Conservation (phyloP, 2,888 invertebrate genomes). For the Hydropsyche betteni region DNA sequence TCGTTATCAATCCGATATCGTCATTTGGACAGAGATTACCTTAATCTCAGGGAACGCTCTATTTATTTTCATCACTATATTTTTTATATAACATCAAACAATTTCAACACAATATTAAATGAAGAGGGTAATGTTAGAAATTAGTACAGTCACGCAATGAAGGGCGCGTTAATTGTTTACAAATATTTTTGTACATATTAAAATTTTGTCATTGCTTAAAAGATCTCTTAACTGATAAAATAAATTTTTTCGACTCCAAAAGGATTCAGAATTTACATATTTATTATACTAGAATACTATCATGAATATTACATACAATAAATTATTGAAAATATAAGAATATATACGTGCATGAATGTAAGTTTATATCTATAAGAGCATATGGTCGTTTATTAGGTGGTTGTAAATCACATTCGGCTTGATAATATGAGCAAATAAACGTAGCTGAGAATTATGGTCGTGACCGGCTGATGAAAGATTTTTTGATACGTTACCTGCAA, state of each 20-base stretch:
- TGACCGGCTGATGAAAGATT: slow-evolving; percentile 11
- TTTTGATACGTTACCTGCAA: slow-evolving; percentile 5
- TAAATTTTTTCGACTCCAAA: no score
- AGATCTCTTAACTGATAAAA: no score
- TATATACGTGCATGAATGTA: neutral
- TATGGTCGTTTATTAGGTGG: slow-evolving; percentile 43
- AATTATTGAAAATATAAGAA: neutral
- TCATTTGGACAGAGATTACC: slow-evolving; percentile 44
- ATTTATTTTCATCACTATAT: slow-evolving; percentile 19
- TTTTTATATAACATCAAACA: no score
- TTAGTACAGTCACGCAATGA: neutral
- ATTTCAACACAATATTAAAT: neutral
- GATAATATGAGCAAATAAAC: slow-evolving; percentile 30
- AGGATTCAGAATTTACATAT: no score
- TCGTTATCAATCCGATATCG: slow-evolving; percentile 44
- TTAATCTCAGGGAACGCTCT: slow-evolving; percentile 41
- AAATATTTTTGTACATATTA: no score
- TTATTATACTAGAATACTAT: no score
- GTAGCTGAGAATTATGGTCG: slow-evolving; percentile 9
- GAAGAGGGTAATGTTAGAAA: neutral
- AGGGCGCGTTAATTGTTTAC: no score
- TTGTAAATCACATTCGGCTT: slow-evolving; percentile 45
- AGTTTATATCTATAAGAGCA: slow-evolving; percentile 28
- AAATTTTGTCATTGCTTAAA: no score
- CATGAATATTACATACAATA: no score